Evolutionary conservation across 2,113 vertebrate species (phyloP).

Genomic region (Tragelaphus scriptus): DNA sequence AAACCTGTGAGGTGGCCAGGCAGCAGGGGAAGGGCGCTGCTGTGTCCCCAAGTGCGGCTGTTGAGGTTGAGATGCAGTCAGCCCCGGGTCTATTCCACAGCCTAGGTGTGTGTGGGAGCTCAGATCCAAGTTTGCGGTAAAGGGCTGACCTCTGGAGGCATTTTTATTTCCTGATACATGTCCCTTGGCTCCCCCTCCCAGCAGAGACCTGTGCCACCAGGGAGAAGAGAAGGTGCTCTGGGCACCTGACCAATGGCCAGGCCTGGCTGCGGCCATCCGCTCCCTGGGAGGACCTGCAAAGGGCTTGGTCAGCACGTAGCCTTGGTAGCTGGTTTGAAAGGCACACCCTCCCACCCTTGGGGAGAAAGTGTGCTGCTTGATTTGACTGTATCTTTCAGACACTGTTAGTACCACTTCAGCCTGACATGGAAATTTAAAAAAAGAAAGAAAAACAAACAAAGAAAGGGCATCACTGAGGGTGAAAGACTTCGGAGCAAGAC

Average conservation of each 20-base stretch:
- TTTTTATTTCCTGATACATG: neutral
- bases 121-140: neutral
- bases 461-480: neutral
- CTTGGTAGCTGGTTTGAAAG: neutral
- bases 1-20: slow-evolving; percentile 80
- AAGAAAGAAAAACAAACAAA: neutral
- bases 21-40: slow-evolving; percentile 76
- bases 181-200: neutral
- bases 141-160: neutral
- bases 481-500: neutral
- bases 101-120: neutral
- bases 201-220: neutral
- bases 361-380: neutral
- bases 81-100: neutral
- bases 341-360: neutral
- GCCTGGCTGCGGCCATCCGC: neutral
- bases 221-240: neutral
- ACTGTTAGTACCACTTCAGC: neutral
- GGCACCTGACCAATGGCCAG: neutral
- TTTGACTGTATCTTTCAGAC: neutral
- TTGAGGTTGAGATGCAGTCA: neutral
- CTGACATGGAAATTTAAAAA: neutral
- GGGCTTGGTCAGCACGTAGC: neutral
- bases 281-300: neutral
- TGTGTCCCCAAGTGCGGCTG: neutral